These are phyloP conservation scores for Trachemys scripta DNA, from an alignment of 2,113 vertebrate genomes.

Conservation along the genomic window DNA sequence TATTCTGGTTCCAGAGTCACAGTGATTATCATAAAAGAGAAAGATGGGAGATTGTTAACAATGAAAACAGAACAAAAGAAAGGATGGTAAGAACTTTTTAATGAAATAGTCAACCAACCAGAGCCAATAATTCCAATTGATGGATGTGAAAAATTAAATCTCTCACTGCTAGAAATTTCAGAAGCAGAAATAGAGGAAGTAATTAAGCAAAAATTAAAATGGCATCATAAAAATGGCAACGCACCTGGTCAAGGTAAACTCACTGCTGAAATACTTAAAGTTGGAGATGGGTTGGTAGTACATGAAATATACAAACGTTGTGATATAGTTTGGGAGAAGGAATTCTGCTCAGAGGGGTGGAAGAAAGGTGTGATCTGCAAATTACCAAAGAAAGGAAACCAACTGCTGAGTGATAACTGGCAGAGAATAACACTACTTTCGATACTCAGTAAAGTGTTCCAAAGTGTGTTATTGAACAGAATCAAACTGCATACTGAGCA, in stretches of 20 bases:
- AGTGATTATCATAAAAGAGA: neutral
- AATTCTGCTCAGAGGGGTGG: neutral
- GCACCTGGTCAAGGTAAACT: neutral
- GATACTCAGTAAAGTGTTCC: too few relatives aligned
- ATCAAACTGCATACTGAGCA: too few relatives aligned
- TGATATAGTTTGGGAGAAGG: neutral
- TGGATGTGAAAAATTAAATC: neutral
- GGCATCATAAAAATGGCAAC: neutral
- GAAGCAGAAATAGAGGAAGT: neutral
- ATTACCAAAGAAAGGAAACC: neutral
- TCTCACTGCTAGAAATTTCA: neutral
- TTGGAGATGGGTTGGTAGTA: neutral
- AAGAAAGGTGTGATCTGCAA: neutral
- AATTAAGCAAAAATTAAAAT: too few relatives aligned
- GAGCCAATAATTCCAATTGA: neutral
- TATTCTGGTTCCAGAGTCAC: neutral
- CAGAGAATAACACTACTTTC: neutral
- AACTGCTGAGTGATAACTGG: neutral
- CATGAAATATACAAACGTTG: neutral
- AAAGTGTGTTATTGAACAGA: too few relatives aligned
- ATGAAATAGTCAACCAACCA: neutral
- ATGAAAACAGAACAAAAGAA: neutral
- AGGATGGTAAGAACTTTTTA: neutral
- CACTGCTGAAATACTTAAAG: neutral
- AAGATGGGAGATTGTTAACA: neutral